phyloP scores from a whole-genome alignment of 2,797 vertebrate species.

The Coregonus suidteri region DNA sequence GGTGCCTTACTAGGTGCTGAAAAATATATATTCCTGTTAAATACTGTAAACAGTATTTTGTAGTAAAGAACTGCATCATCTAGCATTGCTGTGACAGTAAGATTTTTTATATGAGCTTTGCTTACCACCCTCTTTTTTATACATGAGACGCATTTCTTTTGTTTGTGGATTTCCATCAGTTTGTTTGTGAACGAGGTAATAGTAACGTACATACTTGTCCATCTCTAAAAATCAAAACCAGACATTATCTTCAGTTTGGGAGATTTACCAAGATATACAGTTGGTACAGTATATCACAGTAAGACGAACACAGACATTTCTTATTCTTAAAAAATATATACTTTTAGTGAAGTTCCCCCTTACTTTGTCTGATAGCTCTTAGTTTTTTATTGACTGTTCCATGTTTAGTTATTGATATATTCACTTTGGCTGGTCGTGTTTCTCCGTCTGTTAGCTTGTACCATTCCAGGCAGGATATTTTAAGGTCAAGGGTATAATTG shows the following conservation, averaged over 20 bases:
- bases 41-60: neutral
- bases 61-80: neutral
- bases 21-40: conserved; percentile 12
- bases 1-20: conserved; percentile 59
- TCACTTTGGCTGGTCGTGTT: conserved; percentile 18
- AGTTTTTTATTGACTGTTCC: neutral
- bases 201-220: conserved; percentile 60
- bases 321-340: neutral
- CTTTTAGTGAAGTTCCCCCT: conserved; percentile 12
- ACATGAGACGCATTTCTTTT: conserved; percentile 56
- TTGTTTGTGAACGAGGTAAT: conserved; percentile 65
- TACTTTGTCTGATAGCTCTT: conserved; percentile 26
- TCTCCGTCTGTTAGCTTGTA: conserved; percentile 47
- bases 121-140: conserved; percentile 65
- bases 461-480: conserved; percentile 51
- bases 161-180: conserved; percentile 32
- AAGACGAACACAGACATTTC: neutral
- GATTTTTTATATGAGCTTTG: neutral
- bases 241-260: neutral
- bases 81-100: neutral
- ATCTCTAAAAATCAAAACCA: conserved; percentile 51
- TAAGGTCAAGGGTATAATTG: neutral
- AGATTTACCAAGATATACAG: neutral
- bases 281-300: too few relatives aligned
- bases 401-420: conserved; percentile 2